These are phyloP conservation scores for Pheosia tremula DNA, from an alignment of 2,888 invertebrate species.

Conservation along the genomic window DNA sequence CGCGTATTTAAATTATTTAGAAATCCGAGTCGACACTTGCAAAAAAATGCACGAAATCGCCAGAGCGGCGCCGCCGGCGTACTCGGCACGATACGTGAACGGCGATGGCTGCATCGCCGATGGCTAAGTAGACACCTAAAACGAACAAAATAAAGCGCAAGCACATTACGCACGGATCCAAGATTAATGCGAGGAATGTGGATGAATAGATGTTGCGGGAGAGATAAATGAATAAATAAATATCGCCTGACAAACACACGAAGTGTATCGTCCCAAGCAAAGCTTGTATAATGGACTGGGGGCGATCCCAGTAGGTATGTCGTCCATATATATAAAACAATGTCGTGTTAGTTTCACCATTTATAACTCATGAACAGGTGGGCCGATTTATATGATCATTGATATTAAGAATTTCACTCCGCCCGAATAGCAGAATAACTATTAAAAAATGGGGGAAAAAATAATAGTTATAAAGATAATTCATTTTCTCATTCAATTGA, in stretches of 20 bases:
- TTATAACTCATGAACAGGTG: too few species aligned
- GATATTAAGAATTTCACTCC: too few species aligned
- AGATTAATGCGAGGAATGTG: slow-evolving; percentile 1
- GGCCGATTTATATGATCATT: too few species aligned
- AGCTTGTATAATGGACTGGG: too few species aligned
- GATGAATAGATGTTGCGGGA: background rate
- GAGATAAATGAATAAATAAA: background rate
- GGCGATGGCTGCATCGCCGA: slow-evolving; percentile 13
- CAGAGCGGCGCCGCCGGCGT: slow-evolving; percentile 64
- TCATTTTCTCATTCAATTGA: too few species aligned
- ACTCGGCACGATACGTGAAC: slow-evolving; percentile 42
- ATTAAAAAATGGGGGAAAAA: too few species aligned
- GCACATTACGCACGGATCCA: slow-evolving; percentile 1
- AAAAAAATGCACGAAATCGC: slow-evolving; percentile 80
- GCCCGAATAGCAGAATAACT: too few species aligned
- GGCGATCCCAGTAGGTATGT: too few species aligned
- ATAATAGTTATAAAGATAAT: too few species aligned
- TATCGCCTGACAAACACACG: background rate
- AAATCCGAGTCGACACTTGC: slow-evolving; percentile 78
- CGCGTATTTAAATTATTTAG: slow-evolving; percentile 83
- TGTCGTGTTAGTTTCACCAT: too few species aligned
- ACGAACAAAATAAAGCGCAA: background rate
- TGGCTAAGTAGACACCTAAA: slow-evolving; percentile 18
- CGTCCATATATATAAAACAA: too few species aligned
- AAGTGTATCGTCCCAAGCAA: too few species aligned